Base-by-base conservation (phyloP, 2,888 invertebrate species). In the Acheta domesticus region DNA sequence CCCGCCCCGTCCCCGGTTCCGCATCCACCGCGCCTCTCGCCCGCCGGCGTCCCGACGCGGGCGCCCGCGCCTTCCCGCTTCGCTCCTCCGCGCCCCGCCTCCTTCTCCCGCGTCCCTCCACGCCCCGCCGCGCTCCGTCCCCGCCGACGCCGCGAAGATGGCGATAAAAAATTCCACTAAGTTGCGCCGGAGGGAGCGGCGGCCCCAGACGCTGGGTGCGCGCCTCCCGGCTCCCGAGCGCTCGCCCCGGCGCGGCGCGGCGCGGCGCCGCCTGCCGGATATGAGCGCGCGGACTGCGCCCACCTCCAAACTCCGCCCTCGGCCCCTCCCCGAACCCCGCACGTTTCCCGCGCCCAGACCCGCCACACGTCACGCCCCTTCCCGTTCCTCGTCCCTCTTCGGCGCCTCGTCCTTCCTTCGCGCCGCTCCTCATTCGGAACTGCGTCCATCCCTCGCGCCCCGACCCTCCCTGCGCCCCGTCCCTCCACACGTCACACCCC, bases 351-450 rank as follows among this genome's bases (percentile, higher is more conserved):
- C 36, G 36, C 36, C 36, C 36, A 0, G 36, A 5, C 5, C 4
- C 0, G 4, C 8, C 36, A 36, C 8, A 5, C 36, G 36, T 36
- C 36, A 0, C 36, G 36, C 36, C 36, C 36, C 36, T 36, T 36
- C 0, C 36, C 36, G 36, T 5, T 5, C 36, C 8, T 1, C 36
- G 36, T 36, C 36, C 5, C 36, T 36, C 5, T 8, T 36, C 36
- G 0, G 5, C 8, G 0, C 36, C 36, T 8, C 5, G 36, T 36
- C 36, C 0, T 5, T 0, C 1, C 8, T 8, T 8, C 8, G 36
- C 5, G 36, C 36, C 36, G 5, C 36, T 4, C 36, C 36, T 8
- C 36, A 5, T 36, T 0, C 36, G 0, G 36, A 2, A 36, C 36
- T 4, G 2, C 36, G 36, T 36, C 4, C 36, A 2, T 3, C 36